phyloP scores from a whole-genome alignment of 2,113 vertebrate species.

The Pogonocichla stellata region DNA sequence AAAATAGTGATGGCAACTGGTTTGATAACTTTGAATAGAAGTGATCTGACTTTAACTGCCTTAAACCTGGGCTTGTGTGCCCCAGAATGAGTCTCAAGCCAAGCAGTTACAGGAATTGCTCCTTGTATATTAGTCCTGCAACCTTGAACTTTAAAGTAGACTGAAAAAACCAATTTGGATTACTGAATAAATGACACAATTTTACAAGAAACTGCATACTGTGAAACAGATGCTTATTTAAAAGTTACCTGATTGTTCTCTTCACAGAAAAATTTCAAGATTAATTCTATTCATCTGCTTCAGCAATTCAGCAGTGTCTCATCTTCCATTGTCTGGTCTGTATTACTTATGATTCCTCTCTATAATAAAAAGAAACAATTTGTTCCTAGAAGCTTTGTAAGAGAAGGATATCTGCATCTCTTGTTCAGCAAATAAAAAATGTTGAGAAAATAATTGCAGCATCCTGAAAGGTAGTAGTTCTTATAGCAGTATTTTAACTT shows the following conservation, averaged over 20 bases:
- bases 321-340: background rate
- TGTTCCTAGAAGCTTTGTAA: background rate
- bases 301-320: background rate
- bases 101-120: background rate
- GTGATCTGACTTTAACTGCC: background rate
- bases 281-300: constrained; percentile 29
- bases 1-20: background rate
- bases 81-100: background rate
- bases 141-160: constrained; percentile 30
- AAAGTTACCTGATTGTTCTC: background rate
- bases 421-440: background rate
- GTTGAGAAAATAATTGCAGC: background rate
- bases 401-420: background rate
- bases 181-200: background rate
- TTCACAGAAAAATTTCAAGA: constrained; percentile 15
- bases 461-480: background rate
- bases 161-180: background rate
- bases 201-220: background rate
- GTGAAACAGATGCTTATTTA: background rate
- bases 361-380: background rate
- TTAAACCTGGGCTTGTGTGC: background rate
- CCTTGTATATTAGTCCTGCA: background rate
- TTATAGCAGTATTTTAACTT: constrained; percentile 14
- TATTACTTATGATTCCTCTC: background rate
- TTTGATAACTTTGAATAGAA: background rate